phyloP scores from a whole-genome alignment of 2,113 vertebrate genomes.

The Actenoides hombroni region DNA sequence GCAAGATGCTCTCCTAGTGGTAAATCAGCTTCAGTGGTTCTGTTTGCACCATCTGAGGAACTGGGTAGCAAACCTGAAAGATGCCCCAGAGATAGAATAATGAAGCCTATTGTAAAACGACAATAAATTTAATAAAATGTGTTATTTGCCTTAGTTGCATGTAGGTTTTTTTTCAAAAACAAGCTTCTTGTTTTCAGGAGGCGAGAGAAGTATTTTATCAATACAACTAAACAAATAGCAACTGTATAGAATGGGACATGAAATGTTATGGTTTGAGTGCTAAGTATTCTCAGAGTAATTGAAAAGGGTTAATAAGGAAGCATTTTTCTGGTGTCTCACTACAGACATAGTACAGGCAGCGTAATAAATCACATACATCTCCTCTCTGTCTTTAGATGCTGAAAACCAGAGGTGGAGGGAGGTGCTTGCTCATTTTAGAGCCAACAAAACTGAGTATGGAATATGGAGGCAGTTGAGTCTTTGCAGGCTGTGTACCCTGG shows the following conservation, averaged over 20 bases:
- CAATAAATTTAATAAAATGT: not conserved
- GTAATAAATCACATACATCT: not conserved
- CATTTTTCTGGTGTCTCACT: not conserved
- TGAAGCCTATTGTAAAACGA: not conserved
- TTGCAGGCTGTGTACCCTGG: fast-evolving
- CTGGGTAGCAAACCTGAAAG: not conserved
- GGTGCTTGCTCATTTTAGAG: not conserved
- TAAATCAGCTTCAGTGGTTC: not conserved
- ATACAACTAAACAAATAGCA: not conserved
- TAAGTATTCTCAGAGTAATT: not conserved
- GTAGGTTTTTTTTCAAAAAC: not conserved
- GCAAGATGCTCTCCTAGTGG: not conserved
- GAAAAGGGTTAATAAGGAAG: not conserved
- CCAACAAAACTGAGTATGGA: not conserved
- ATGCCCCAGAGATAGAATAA: not conserved
- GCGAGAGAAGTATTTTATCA: not conserved
- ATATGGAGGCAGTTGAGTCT: not conserved
- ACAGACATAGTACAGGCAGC: not conserved
- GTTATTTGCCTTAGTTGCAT: not conserved
- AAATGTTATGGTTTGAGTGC: not conserved
- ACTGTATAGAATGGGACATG: not conserved
- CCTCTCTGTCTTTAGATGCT: not conserved
- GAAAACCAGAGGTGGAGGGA: not conserved
- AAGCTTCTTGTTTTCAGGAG: not conserved
- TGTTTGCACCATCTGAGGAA: not conserved